Base-by-base conservation (phyloP, 2,797 vertebrate genomes). In the Sebastes taczanowskii region DNA sequence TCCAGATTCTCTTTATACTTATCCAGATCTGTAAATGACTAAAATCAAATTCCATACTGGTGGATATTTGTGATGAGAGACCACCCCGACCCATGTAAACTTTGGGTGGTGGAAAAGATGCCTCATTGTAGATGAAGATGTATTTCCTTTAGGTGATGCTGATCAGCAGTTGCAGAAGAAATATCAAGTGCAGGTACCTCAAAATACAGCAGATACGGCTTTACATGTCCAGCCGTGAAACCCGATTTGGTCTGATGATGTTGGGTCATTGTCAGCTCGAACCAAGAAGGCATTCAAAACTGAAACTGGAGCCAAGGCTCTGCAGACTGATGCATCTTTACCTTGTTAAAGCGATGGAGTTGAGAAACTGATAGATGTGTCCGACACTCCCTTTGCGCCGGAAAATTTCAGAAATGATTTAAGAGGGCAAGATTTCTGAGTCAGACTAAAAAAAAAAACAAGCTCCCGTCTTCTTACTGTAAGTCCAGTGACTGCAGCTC, bases 401-500 rank as follows among this genome's bases (percentile, higher is more conserved):
- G 14, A 22, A 77, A 61, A 64, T 35, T 64, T 72, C 1, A 1
- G 18, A 46, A 76, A 70, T 69, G 18, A 72, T 82, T 83, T 49
- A 68, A 71, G 58, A 59, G 35, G n/a, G 32, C 11, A 25, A 56
- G 25, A 29, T 83, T 80, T 67, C 32, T 38, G 23, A 42, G 77
- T 71, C 74, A 68, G 32, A 59, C 61, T 32, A 11, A 22, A 25
- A 67, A n/a, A 75, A 14, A 25, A 35, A 38, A 72, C 58, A 52
- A 61, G 30, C 53, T 61, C 6, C 25, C 1, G 1, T 82, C 23
- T 60, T 38, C 27, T 34, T 52, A 52, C 18, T n/a, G 8, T 25
- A 84, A 86, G 70, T 81, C 86, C 5, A 2, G 77, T 62, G 64
- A 61, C 67, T 86, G 80, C 72, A 86, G 77, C 62, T 73, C 71